Evolutionary conservation across 2,797 vertebrate genomes (phyloP), one percentile per base, ranked within the genome.

Genomic region (Sardinella longiceps): DNA sequence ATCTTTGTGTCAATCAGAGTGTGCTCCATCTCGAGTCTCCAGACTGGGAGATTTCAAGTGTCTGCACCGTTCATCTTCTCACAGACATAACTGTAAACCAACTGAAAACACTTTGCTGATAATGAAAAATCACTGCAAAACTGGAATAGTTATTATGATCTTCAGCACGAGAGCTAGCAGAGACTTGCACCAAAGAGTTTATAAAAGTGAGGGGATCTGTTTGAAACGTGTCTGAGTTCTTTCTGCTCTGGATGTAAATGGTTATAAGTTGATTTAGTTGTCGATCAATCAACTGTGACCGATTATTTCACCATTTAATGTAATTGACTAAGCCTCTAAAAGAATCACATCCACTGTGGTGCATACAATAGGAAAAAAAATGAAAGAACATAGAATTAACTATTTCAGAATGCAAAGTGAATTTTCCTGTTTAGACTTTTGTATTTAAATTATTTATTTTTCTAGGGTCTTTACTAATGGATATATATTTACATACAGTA

Each of bases 361-460:
- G 84, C 63, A 87, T 87, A 89, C 66, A 74, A 15, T 74, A 87
- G 92, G 93, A 89, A 89, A 90, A 87, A 93, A 90, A 85, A 91
- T 90, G 87, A 91, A 89, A 91, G 88, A 89, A 81, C 84, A 83
- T 84, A 87, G 85, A 70, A 91, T 90, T 84, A 87, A 86, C 90
- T 90, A 93, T 92, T 91, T 91, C 88, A 90, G 43, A 93, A 91
- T 90, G 93, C 92, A 93, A 93, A 95, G 92, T 93, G 89, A 91
- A 95, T 94, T 89, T 94, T 92, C 93, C 92, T 93, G 95, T 96
- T 94, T 93, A 89, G 91, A 93, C 91, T 96, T 97, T 98, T 96
- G 93, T 97, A 97, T 96, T 96, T 96, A 96, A 97, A 97, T 94
- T 96, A 96, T 98, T 97, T 98, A 97, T 97, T 97, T 96, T 95